Percentiles rank a stretch among this genome's conserved stretches.
These are phyloP conservation scores for Cacoxenus indagator DNA, from an alignment of 2,888 invertebrate genomes.

Conservation along the genomic window DNA sequence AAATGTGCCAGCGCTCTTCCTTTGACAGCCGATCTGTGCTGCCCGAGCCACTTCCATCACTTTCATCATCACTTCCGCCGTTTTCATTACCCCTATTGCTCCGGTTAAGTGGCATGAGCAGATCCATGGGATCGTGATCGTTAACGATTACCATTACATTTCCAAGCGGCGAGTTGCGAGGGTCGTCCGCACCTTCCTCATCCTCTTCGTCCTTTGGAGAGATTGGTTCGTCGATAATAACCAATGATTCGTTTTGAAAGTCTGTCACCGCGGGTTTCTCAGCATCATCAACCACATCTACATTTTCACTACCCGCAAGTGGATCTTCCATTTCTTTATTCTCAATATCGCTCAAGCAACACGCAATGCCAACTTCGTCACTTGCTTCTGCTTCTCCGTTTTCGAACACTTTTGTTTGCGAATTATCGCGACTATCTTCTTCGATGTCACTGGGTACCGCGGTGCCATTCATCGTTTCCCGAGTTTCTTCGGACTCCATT, in stretches of 20 bases:
- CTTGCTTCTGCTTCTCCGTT: not conserved
- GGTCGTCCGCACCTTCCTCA: not conserved
- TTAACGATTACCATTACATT: constrained; percentile 9
- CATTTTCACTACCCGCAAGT: not conserved
- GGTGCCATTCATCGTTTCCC: not conserved
- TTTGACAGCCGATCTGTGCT: constrained; percentile 24
- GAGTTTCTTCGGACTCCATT: not conserved
- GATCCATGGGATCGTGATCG: constrained; percentile 56
- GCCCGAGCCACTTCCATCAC: constrained; percentile 34
- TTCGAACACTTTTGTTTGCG: not conserved
- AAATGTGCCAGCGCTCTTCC: constrained; percentile 40
- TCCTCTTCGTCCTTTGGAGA: constrained; percentile 2
- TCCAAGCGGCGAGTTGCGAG: not conserved
- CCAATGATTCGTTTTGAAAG: not conserved
- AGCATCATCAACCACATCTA: not conserved
- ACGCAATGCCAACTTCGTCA: not conserved
- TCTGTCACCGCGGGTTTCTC: not conserved
- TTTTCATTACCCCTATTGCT: constrained; percentile 25
- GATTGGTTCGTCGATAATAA: not conserved
- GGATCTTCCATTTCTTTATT: not conserved
- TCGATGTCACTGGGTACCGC: not conserved
- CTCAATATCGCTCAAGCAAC: not conserved
- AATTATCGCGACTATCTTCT: not conserved
- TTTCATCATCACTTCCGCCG: constrained; percentile 37
- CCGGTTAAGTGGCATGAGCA: constrained; percentile 46